Conservation (phyloP, 2,797 vertebrate genomes). For the Podargus strigoides region DNA sequence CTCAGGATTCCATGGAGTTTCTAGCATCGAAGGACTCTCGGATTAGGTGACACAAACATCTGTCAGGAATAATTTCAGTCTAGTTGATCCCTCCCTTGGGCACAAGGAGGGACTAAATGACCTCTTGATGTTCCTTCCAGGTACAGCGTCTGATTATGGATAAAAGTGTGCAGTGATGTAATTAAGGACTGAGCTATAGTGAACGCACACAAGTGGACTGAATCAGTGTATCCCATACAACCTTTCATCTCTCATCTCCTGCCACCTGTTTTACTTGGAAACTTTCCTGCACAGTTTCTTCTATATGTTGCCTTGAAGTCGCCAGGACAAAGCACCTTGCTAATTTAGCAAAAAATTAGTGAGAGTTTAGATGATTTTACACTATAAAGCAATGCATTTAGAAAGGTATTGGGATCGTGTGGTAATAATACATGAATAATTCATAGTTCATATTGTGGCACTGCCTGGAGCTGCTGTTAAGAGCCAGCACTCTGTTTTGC, state of each 20-base stretch:
- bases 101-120: background rate
- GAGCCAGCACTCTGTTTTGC: background rate
- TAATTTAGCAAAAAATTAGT: background rate
- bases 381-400: background rate
- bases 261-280: background rate
- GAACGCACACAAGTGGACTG: background rate
- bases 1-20: background rate
- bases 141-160: background rate
- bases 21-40: background rate
- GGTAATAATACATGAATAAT: background rate
- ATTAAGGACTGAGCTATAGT: background rate
- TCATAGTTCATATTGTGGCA: background rate
- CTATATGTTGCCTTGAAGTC: background rate
- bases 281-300: background rate
- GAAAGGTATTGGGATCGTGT: background rate
- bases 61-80: background rate
- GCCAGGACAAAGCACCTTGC: background rate
- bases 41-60: conserved; percentile 34
- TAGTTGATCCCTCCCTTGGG: background rate
- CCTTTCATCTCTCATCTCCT: background rate
- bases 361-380: background rate
- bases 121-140: background rate
- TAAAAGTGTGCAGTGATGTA: background rate
- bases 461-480: background rate
- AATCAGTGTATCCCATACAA: background rate